Base-by-base conservation (phyloP, 1,140 invertebrate species). In the Paralvinella palmiformis region DNA sequence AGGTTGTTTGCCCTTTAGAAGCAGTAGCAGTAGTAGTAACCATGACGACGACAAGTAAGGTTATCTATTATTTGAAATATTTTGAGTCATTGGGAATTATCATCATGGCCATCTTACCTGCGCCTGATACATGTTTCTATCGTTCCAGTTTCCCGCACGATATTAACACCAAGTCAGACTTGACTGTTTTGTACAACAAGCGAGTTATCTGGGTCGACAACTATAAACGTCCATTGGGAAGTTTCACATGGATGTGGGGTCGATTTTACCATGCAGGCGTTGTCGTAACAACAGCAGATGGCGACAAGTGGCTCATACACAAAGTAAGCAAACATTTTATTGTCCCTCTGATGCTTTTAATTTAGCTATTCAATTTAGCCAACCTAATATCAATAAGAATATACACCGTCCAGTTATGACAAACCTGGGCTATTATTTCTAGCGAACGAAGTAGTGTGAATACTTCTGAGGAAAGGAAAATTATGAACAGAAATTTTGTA, bases 171-270 rank as follows among this genome's bases (percentile, higher is more conserved):
- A n/a, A 56, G 53, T 29, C 22, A n/a, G 53, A 27, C 22, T 31
- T 56, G n/a, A 27, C 53, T 27, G 53, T 27, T 32, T 32, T 56
- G 53, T 56, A 56, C 53, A 56, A 56, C 53, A 24, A 6, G 53
- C 53, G 53, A 22, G 53, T 56, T 17, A 31, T 32, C 2, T n/a
- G 29, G 5, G 53, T 31, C n/a, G 31, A 22, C 3, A n/a, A 27
- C 3, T 24, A 27, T 4, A 17, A 56, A 27, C 53, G 53, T n/a
- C 53, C 53, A n/a, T 15, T 56, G 53, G 3, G 2, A 2, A 41
- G 37, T n/a, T n/a, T 41, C 37, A 41, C 10, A 10, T 41, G 37
- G 37, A 41, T 41, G 37, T 10, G 22, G 22, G 20, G 3, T 2
- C 22, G 2, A 2, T 27, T 3, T 2, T 22, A 32, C 22, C 53